Base-by-base conservation (phyloP, 2,888 invertebrate species). In the Tridacna gigas region DNA sequence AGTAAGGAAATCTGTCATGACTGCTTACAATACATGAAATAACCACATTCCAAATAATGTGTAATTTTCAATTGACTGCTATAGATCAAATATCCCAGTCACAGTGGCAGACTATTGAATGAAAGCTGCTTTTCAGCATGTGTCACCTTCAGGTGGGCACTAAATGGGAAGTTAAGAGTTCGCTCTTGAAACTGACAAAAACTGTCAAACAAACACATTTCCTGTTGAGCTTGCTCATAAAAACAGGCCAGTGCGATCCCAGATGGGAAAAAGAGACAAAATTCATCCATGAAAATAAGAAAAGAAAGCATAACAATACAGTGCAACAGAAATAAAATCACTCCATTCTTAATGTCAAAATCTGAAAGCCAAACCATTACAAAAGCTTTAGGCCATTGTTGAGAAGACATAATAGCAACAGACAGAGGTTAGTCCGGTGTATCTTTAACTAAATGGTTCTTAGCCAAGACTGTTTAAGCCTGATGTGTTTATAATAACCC, bases 401-500 rank as follows among this genome's bases (percentile, higher is more conserved):
- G 80, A 60, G 71, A 22, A 78, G 78, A 86, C 82, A 84, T 86
- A 86, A 86, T 86, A 69, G 82, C 79, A 80, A 66, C 80, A 82
- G 86, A 84, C 86, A 80, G 69, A 74, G 75, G 75, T 84, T 28
- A 65, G 65, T 28, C 26, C 65, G 28, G 65, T 76, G 76, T 79
- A 75, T 78, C 80, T 61, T 75, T 84, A 79, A 74, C 88, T 86
- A 88, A 88, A 88, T 82, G 88, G 77, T 88, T 82, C 86, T 86
- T 84, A 82, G 82, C 78, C 80, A 80, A 75, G 80, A 71, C 75
- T 75, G 76, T 86, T 88, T 76, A 88, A 73, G 79, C 48, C 76
- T 83, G 86, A 88, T 88, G 86, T 73, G 82, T 75, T 84, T 86
- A 88, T 88, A 88, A 88, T 88, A 81, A 88, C 88, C 85, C 82